phyloP scores from a whole-genome alignment of 2,888 invertebrate species.

The Ariolimax columbianus region DNA sequence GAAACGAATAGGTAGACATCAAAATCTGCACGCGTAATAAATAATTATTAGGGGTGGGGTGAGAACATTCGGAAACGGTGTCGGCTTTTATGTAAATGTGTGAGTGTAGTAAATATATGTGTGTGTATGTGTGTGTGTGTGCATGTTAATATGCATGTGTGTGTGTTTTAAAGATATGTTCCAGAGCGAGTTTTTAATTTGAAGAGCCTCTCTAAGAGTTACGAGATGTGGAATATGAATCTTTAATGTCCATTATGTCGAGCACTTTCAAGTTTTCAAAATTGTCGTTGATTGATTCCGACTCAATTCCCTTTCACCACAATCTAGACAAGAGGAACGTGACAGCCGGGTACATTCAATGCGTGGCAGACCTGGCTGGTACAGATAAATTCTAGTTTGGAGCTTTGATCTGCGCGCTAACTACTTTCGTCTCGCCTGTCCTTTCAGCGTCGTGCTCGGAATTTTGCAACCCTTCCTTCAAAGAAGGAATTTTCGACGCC shows the following conservation, averaged over 20 bases:
- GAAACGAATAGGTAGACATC: no score
- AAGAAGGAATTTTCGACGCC: conserved; percentile 25
- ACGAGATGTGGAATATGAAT: neutral
- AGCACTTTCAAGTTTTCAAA: neutral
- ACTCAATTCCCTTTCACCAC: neutral
- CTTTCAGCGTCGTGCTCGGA: neutral
- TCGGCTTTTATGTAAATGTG: no score
- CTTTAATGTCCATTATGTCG: neutral
- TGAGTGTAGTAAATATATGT: no score
- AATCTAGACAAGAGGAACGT: neutral
- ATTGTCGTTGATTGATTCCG: conserved; percentile 5
- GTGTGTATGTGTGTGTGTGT: neutral
- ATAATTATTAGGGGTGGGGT: no score
- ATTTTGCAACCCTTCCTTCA: neutral
- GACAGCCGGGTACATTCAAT: neutral
- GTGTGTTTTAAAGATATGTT: no score
- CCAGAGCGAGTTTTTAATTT: neutral
- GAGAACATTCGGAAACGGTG: no score
- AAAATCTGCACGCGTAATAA: no score
- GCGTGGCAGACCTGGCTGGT: neutral
- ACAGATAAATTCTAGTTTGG: neutral
- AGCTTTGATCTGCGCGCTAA: conserved; percentile 20
- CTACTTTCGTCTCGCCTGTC: neutral
- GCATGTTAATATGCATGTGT: no score
- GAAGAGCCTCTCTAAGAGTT: neutral